Evolutionary conservation across 2,113 vertebrate species (phyloP), one percentile per base, ranked within the genome.

Genomic region (Eptesicus fuscus): DNA sequence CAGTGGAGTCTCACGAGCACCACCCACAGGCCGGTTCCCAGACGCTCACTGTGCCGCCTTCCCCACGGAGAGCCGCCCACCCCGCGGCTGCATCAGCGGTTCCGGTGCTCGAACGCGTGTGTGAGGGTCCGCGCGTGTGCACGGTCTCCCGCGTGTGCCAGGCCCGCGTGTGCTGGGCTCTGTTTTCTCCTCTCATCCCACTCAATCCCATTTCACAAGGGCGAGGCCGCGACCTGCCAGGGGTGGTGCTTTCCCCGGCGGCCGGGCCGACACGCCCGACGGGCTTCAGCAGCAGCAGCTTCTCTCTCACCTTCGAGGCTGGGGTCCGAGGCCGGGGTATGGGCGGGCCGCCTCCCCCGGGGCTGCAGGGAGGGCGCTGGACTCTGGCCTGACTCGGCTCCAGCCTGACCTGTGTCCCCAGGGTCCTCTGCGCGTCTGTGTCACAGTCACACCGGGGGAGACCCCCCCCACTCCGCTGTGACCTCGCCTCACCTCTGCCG

Each of bases 371-470:
- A 42, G 13, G 28, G 5, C 9, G 28, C 51, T n/a, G 2, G 9
- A 25, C 83, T 63, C 40, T 51, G 1, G 47, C 9, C 1, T 8
- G 25, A 12, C 10, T 1, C 10, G 9, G 37, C 84, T 65, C 42
- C 22, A 0, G 49, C 10, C 1, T 14, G 37, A 14, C 11, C 12
- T 7, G 18, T 10, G 69, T 32, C 42, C 30, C 4, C 25, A 1
- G 37, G 35, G 10, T 1, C 0, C n/a, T 10, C 16, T 2, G 14
- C 0, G 0, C 10, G 10, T 56, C 49, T 9, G 35, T 18, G 37
- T 23, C 69, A 51, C 35, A 1, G 7, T 37, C n/a, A 1, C 1
- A 7, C 9, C 5, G 42, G n/a, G 18, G 1, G 9, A 22, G 67
- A 16, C n/a, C 83, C 61, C 1, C 11, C 2, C 37, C 9, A 12